phyloP scores from a whole-genome alignment of 1,140 invertebrate genomes.

The Drosophila mayri region DNA sequence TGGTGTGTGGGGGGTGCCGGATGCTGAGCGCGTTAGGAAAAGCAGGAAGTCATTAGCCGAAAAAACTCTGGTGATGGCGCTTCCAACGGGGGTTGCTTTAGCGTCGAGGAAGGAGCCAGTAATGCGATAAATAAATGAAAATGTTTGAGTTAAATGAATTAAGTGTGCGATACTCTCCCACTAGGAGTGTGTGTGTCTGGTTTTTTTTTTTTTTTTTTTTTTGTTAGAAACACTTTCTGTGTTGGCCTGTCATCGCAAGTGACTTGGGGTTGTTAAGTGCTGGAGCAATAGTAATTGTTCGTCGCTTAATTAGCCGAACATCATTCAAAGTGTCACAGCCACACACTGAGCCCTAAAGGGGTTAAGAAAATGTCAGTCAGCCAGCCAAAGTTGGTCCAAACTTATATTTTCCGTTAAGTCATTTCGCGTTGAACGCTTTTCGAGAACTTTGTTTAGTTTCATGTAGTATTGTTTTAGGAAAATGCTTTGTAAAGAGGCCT shows the following conservation, averaged over 20 bases:
- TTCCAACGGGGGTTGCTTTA: slow-evolving; percentile 41
- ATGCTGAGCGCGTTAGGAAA: slow-evolving; percentile 72
- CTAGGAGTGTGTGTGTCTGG: slow-evolving; percentile 7
- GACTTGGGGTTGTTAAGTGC: slow-evolving; percentile 64
- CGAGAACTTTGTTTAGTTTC: neutral
- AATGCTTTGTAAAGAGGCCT: neutral
- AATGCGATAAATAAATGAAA: slow-evolving; percentile 83
- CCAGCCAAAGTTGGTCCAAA: slow-evolving; percentile 7
- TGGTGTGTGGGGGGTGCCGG: slow-evolving; percentile 36
- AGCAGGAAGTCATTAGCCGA: slow-evolving; percentile 79
- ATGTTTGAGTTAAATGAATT: slow-evolving; percentile 83
- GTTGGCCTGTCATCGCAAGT: slow-evolving; percentile 72
- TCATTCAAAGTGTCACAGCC: slow-evolving; percentile 71
- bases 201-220: slow-evolving; percentile 30
- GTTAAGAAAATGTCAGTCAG: slow-evolving; percentile 37
- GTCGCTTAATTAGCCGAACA: slow-evolving; percentile 74
- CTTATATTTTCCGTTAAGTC: neutral
- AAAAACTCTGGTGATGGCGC: slow-evolving; percentile 55
- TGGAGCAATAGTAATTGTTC: slow-evolving; percentile 48
- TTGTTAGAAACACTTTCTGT: slow-evolving; percentile 78
- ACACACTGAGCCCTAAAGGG: slow-evolving; percentile 42
- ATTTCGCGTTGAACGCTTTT: slow-evolving; percentile 7
- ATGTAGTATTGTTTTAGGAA: neutral
- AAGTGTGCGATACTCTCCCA: slow-evolving; percentile 70
- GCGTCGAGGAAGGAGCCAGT: slow-evolving; percentile 37